Base-by-base conservation (phyloP, 2,113 vertebrate genomes). In the Gadus chalcogrammus region DNA sequence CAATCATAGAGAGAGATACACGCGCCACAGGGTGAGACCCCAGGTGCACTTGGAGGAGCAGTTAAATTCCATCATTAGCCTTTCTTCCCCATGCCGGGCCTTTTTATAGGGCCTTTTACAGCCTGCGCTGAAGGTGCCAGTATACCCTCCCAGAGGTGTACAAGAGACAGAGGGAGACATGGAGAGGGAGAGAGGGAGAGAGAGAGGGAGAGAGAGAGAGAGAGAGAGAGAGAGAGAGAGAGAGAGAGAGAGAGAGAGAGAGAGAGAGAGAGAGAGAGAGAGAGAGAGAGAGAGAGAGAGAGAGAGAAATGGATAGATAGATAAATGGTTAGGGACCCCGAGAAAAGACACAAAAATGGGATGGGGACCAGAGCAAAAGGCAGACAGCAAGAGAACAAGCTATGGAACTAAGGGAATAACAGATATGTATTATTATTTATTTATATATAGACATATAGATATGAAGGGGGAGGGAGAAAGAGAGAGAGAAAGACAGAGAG, bases 41-140 rank as follows among this genome's bases (percentile, higher is more conserved):
- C 91, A 93, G 91, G 92, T 93, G 91, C 87, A 82, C 78, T 77
- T 78, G 84, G 87, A 88, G 88, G 85, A 91, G 89, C 92, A 91
- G 91, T 93, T 93, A 91, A 92, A 93, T 92, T 93, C 93, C 90
- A 92, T 93, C 91, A 93, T 93, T 92, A 91, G 89, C 89, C 88
- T 91, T 90, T 91, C 89, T 90, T 91, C 80, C 80, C 81, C 59
- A 59, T 87, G 88, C 89, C 88, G 87, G 78, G 71, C 78, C 88
- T 91, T 92, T 93, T 92, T 93, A 92, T 92, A 89, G 90, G 85
- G 79, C 86, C 75, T 84, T 91, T 92, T 91, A 92, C 78, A 70
- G 90, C 84, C 78, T 65, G 79, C 76, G 84, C 87, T 85, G 86
- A 91, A 86, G 89, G 89, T 88, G 86, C 84, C 78, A 85, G 85